Base-by-base conservation (phyloP, 1,140 invertebrate species). In the Drosophila nannoptera region DNA sequence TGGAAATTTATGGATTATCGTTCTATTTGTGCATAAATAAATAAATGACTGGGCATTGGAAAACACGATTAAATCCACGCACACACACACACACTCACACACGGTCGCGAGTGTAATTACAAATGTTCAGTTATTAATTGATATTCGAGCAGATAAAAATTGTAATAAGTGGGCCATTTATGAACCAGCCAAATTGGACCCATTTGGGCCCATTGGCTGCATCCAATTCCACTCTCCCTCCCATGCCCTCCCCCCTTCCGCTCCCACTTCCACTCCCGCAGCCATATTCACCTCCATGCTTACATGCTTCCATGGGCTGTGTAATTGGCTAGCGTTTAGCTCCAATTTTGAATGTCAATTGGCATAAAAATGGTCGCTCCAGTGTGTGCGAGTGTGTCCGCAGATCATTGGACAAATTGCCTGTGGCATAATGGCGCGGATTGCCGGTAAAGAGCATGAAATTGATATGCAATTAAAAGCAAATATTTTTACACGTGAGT, bases 391-490 rank as follows among this genome's bases (percentile, higher is more conserved):
- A 33, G 62, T 42, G 22, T 55, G 59, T 63, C 42, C 63, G 42
- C 55, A 62, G 61, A 75, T 86, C 69, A 84, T 77, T 86, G 81
- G 52, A 62, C 70, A 80, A 80, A 86, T 84, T 65, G 71, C 50
- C 69, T 62, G 66, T 67, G 60, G 40, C 69, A 84, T 83, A 86
- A 84, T 80, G 69, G 70, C 81, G 63, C 55, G 54, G 64, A 53
- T 71, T 75, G 22, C 67, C 67, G 60, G 48, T 75, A 75, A 82
- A 82, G 42, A 78, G 78, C 82, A 45, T 86, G 59, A 86, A 86
- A 86, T 86, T 77, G 48, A 77, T 86, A 70, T 75, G 77, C 82
- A 86, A 86, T 86, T 86, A 77, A 86, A 80, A 86, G 56, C 22
- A 22, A 77, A 80, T 84, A 86, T 77, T 84, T 83, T 80, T 83